phyloP scores from a whole-genome alignment of 2,888 invertebrate genomes.

The Pelosia muscerda region DNA sequence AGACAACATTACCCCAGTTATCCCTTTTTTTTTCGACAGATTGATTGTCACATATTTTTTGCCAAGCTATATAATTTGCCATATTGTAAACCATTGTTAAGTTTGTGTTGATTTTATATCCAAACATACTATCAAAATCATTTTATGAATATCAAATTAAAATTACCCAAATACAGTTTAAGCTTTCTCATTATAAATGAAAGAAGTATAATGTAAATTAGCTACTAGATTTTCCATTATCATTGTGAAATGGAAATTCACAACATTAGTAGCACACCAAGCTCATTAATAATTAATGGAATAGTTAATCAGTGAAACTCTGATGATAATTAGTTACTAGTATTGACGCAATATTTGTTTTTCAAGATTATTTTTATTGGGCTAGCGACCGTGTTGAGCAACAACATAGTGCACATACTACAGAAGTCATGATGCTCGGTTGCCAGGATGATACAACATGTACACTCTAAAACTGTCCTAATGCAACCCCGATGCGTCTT shows the following conservation, averaged over 20 bases:
- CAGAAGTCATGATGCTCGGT: constrained; percentile 74
- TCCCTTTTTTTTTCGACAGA: not conserved
- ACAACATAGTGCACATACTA: constrained; percentile 81
- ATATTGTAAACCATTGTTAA: not conserved
- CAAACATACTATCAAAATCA: not conserved
- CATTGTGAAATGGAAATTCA: constrained; percentile 41
- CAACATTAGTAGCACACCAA: constrained; percentile 29
- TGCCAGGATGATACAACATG: constrained; percentile 76
- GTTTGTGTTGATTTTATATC: not conserved
- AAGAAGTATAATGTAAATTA: not conserved
- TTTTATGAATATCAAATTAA: not conserved
- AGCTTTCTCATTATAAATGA: not conserved
- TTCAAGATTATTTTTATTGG: constrained; percentile 74
- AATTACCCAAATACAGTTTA: not conserved
- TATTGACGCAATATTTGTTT: constrained; percentile 67
- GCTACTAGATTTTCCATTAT: constrained; percentile 25
- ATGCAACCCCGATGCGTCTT: constrained; percentile 72
- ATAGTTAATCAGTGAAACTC: constrained; percentile 45
- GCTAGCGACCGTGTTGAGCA: constrained; percentile 63
- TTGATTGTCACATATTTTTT: no score
- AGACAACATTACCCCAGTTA: no score
- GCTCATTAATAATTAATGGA: constrained; percentile 44
- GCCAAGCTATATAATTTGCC: not conserved
- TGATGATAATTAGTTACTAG: constrained; percentile 47
- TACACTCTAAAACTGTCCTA: constrained; percentile 74